Evolutionary conservation across 2,888 invertebrate species (phyloP).

Genomic region (Yponomeuta malinellus): DNA sequence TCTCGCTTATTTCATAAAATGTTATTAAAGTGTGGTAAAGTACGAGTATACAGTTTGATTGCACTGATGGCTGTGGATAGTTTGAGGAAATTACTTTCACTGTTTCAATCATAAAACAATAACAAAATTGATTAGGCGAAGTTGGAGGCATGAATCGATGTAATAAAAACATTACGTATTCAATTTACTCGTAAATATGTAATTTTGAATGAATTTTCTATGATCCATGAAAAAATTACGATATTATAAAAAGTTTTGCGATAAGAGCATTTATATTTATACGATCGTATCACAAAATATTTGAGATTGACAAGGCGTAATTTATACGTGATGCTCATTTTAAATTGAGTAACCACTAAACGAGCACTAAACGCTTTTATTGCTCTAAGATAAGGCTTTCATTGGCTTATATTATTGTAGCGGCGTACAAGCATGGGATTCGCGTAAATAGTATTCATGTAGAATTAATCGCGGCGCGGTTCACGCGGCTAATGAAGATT

Average conservation of each 20-base stretch:
- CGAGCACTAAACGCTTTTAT: neutral
- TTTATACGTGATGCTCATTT: slow-evolving; percentile 10
- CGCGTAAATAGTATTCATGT: slow-evolving; percentile 53
- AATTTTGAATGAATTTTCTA: neutral
- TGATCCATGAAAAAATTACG: neutral
- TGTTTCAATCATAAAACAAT: slow-evolving; percentile 16
- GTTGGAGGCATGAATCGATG: slow-evolving; percentile 13
- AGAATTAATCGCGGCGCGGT: slow-evolving; percentile 56
- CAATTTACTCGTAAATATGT: neutral
- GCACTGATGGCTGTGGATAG: slow-evolving; percentile 1
- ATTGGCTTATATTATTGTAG: neutral
- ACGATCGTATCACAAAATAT: neutral
- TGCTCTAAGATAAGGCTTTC: neutral
- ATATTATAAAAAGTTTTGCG: neutral
- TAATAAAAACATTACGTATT: slow-evolving; percentile 14
- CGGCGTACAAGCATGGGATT: slow-evolving; percentile 28
- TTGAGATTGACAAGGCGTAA: slow-evolving; percentile 4
- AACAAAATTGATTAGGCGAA: slow-evolving; percentile 15
- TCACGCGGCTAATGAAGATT: slow-evolving; percentile 66
- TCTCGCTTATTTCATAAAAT: slow-evolving; percentile 11
- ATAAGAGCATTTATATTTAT: neutral
- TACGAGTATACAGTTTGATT: slow-evolving; percentile 7
- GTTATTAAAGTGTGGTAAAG: slow-evolving; percentile 9
- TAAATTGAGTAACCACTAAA: slow-evolving; percentile 10
- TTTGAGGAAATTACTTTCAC: slow-evolving; percentile 15